Evolutionary conservation across 2,888 invertebrate genomes (phyloP), one percentile per base, ranked within the genome.

Genomic region (Lasioglossum villosulum): DNA sequence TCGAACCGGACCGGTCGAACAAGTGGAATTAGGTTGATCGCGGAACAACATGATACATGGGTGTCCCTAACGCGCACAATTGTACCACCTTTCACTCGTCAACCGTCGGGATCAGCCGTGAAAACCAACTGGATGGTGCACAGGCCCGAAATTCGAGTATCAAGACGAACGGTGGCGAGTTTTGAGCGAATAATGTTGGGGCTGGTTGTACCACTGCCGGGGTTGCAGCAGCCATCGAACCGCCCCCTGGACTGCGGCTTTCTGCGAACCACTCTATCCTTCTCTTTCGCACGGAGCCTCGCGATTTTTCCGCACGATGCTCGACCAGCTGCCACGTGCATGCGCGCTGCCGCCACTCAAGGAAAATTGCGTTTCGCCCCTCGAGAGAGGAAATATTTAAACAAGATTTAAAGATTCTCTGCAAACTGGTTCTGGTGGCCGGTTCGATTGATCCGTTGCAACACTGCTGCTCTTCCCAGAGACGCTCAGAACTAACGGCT

Each of bases 381-480:
- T 34, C 48, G 48, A 52, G n/a, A 52, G n/a, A 48, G 30, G 75
- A 78, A 80, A 27, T 76, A 80, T 78, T 78, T 74, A 63, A 39
- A 34, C 52, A 39, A 81, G 63, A 27, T 73, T 37, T 45, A 71
- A 86, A 75, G 78, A 87, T 71, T 86, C 83, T 80, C 37, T 89
- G 87, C 90, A 86, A 88, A 90, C 89, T 27, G 56, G 48, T 27
- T 30, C 23, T 78, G 82, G 59, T 37, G 88, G 79, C 86, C 80
- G 75, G 85, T 89, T 84, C 80, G 86, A 76, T 86, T 81, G 83
- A 89, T 88, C 84, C 83, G 82, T 76, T 82, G 87, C 90, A 90
- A 90, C 86, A 88, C 91, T 91, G 82, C 81, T 81, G 86, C 85
- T 90, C 78, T 75, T 23, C 45, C 2, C 66, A 80, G 81, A 6